Base-by-base conservation (phyloP, 2,888 invertebrate genomes). In the Plebejus melissa region DNA sequence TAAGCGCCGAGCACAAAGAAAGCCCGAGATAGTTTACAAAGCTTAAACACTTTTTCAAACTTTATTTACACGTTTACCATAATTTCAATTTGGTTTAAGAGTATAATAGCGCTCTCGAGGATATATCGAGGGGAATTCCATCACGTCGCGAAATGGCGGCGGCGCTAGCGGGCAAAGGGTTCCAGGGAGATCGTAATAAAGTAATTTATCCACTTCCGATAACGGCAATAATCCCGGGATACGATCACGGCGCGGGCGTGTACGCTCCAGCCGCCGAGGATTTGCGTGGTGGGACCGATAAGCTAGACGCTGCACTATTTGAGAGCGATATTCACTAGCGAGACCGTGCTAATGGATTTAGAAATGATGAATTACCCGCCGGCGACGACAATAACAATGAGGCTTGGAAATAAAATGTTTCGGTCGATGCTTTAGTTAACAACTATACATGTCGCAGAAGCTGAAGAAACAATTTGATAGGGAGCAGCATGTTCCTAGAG, bases 151-250 rank as follows among this genome's bases (percentile, higher is more conserved):
- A 85, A 88, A 90, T 88, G 84, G 86, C 87, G 83, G 79, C 81
- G 83, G 80, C 81, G 85, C 84, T 85, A 81, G 70, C 76, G 74
- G 77, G 72, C 78, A 80, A 88, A 88, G 88, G 89, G 89, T 87
- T 88, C 83, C 82, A 81, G 83, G 82, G 82, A 84, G 84, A 84
- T 85, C 84, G 90, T 89, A 90, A 91, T 90, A 90, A 90, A 91
- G 90, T 90, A 89, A 91, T 91, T 90, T 91, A 91, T 89, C 90
- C 90, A 89, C 86, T 89, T 85, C 85, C 90, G 91, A 91, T 91
- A 91, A 88, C 88, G 80, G 84, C 86, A 90, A 90, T 91, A 90
- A 91, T 90, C 90, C 87, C 80, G 80, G 80, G 81, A 83, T 83
- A 83, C 82, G 78, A 80, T 77, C 81, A 81, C 77, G 77, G 77